These are phyloP conservation scores for Erythrocercus mccallii DNA, from an alignment of 2,113 vertebrate species.

Conservation along the genomic window DNA sequence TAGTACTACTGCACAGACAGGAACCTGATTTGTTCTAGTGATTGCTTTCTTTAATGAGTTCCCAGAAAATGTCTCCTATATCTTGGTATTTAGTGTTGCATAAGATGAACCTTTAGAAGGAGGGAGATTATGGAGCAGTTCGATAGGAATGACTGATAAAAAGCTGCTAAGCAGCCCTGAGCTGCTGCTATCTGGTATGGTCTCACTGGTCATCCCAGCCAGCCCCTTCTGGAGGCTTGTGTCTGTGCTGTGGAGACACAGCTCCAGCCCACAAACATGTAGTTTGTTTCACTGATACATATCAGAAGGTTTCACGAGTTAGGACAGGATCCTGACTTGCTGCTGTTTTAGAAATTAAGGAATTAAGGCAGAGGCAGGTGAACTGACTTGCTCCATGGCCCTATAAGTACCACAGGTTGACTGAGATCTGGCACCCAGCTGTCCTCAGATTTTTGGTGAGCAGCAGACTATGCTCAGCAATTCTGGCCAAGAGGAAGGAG, in stretches of 20 bases:
- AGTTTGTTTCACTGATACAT: not conserved
- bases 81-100: not conserved
- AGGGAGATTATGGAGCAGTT: not conserved
- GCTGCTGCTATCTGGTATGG: not conserved
- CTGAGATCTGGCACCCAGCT: not conserved
- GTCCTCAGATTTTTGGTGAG: not conserved
- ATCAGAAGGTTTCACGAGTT: not conserved
- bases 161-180: not conserved
- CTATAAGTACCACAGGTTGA: not conserved
- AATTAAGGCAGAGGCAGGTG: not conserved
- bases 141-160: conserved; percentile 32
- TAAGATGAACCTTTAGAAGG: not conserved
- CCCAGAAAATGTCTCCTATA: not conserved
- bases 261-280: not conserved
- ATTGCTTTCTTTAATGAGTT: not conserved
- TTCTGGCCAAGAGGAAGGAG: not conserved
- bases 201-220: not conserved
- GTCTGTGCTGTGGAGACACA: accelerated
- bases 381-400: not conserved
- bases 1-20: not conserved
- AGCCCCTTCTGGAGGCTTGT: not conserved
- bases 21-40: not conserved
- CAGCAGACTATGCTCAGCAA: not conserved
- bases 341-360: not conserved
- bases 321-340: not conserved